Percentiles rank a stretch among this genome's conserved stretches.
These are phyloP conservation scores for Eulimnadia texana DNA, from an alignment of 1,140 invertebrate species.

Conservation along the genomic window DNA sequence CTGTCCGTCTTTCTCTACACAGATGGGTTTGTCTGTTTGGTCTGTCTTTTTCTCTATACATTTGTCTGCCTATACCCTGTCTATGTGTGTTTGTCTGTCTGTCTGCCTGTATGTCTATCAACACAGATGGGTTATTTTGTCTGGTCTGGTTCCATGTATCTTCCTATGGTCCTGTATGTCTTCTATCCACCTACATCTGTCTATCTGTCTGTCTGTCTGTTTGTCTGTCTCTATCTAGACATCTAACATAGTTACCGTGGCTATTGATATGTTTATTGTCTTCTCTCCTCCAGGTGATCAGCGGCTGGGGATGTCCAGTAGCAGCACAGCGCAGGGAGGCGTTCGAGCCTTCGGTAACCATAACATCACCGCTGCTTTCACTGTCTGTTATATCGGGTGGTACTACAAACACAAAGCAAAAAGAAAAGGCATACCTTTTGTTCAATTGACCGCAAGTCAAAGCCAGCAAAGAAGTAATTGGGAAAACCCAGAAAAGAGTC, in stretches of 20 bases:
- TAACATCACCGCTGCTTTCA: constrained; percentile 72
- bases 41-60: no score
- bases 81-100: no score
- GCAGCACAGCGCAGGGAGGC: constrained; percentile 54
- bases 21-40: no score
- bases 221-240: background rate
- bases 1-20: no score
- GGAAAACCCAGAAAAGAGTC: no score
- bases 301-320: constrained; percentile 56
- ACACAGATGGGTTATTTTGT: no score
- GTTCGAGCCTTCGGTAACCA: constrained; percentile 68
- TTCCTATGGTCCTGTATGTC: no score
- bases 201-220: background rate
- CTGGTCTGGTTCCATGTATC: no score
- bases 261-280: constrained; percentile 45
- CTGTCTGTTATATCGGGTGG: constrained; percentile 65
- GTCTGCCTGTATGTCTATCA: no score
- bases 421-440: background rate
- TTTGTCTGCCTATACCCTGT: no score
- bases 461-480: background rate
- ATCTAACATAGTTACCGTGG: background rate
- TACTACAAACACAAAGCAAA: constrained; percentile 42
- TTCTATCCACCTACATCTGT: no score
- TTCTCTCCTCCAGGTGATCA: constrained; percentile 67
- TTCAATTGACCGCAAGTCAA: background rate